Evolutionary conservation across 2,888 invertebrate genomes (phyloP), one percentile per base, ranked within the genome.

Genomic region (Ochlodes sylvanus): DNA sequence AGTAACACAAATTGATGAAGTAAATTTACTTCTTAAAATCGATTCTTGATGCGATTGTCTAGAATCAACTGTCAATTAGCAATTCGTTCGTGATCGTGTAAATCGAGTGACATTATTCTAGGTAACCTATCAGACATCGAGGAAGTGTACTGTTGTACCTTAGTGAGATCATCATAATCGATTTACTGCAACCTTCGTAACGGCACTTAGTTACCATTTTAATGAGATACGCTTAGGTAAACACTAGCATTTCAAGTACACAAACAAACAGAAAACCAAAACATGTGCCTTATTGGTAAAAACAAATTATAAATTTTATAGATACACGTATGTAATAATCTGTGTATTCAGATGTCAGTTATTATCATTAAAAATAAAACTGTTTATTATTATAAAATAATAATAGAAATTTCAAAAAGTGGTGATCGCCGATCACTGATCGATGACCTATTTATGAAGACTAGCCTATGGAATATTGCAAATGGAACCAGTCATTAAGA

Each of bases 111-210:
- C 44, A 67, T 61, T 61, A 54, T 58, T 67, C 69, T 72, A 69
- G 69, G 68, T 71, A 66, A 71, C 67, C 70, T 69, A 69, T 72
- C 68, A 14, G 66, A 41, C 62, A 57, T 57, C 58, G 71, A 70
- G 73, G 69, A 67, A 67, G 67, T 67, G 21, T 34, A 50, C 27
- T 21, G 10, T 41, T 70, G 63, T 65, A 56, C 52, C 66, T 54
- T 60, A 69, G 72, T 78, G 77, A 77, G 75, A 76, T 78, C 78
- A 77, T 76, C 75, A 76, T 75, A 73, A 76, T 75, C 73, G 71
- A 73, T 75, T 73, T 61, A 65, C 64, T 69, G 69, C 73, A 77
- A 70, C 77, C 77, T 78, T 77, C 76, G 69, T 62, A 70, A 70
- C 70, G 69, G 52, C 64, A 73, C 73, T 69, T 68, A 68, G 73